phyloP scores from a whole-genome alignment of 2,888 invertebrate species.

The Cordilura impudica region DNA sequence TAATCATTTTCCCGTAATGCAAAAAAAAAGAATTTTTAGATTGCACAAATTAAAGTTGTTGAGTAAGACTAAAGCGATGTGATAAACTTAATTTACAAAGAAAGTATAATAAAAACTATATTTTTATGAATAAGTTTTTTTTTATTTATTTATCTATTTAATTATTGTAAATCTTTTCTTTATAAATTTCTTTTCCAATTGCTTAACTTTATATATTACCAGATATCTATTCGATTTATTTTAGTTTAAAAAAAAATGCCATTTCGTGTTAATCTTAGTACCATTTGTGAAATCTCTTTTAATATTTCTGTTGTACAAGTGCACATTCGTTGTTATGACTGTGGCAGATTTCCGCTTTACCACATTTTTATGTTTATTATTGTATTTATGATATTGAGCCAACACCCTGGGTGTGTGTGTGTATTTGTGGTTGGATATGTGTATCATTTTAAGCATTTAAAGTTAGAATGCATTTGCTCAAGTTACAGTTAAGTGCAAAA shows the following conservation, averaged over 20 bases:
- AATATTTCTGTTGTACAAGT: background rate
- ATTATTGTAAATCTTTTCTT: too few relatives aligned
- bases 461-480: background rate
- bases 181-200: too few relatives aligned
- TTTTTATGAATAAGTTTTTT: too few relatives aligned
- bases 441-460: background rate
- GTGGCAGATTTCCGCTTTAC: constrained; percentile 53
- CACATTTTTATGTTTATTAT: constrained; percentile 48
- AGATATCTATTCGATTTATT: too few relatives aligned
- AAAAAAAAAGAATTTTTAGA: too few relatives aligned
- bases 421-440: background rate
- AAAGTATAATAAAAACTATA: too few relatives aligned
- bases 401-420: constrained; percentile 5
- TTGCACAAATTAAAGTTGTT: too few relatives aligned
- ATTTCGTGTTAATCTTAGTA: background rate
- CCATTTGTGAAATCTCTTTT: background rate
- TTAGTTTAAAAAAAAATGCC: background rate
- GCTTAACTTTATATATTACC: too few relatives aligned
- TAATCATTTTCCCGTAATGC: too few relatives aligned
- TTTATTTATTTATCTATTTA: too few relatives aligned
- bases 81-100: too few relatives aligned
- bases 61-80: too few relatives aligned
- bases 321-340: constrained; percentile 47
- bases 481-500: background rate
- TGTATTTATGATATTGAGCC: constrained; percentile 32